phyloP scores from a whole-genome alignment of 1,140 invertebrate species.

The Drosophila biarmipes region DNA sequence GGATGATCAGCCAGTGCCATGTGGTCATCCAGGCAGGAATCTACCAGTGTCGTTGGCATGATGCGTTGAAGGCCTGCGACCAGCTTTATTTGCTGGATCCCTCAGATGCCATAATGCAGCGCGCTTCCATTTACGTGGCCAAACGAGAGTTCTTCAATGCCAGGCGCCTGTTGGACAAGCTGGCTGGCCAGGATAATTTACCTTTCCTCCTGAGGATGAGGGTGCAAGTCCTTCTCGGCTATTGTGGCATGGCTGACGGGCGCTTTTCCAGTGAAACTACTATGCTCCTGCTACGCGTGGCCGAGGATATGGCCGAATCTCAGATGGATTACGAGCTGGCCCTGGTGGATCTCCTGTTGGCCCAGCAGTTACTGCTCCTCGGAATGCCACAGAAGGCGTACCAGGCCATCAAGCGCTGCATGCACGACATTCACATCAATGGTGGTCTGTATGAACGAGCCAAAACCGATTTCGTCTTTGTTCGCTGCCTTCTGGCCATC shows the following conservation, averaged over 20 bases:
- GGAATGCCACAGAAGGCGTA: slow-evolving; percentile 90
- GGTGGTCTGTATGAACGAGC: slow-evolving; percentile 92
- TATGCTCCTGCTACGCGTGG: slow-evolving; percentile 88
- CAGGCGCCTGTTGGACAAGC: slow-evolving; percentile 86
- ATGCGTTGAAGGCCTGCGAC: slow-evolving; percentile 90
- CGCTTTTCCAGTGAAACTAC: slow-evolving; percentile 86
- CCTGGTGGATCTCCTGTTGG: slow-evolving; percentile 91
- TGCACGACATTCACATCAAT: slow-evolving; percentile 90
- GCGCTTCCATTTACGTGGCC: slow-evolving; percentile 88
- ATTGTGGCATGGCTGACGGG: slow-evolving; percentile 86
- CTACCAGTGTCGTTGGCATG: slow-evolving; percentile 90
- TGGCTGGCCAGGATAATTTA: slow-evolving; percentile 86
- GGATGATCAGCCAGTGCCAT: slow-evolving; percentile 89
- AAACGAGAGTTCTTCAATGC: slow-evolving; percentile 89
- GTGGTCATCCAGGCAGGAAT: slow-evolving; percentile 86
- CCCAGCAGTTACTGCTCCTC: slow-evolving; percentile 90
- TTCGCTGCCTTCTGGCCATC: slow-evolving; percentile 89
- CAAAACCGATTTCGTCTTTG: slow-evolving; percentile 85
- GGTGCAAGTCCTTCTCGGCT: slow-evolving; percentile 89
- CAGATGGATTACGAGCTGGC: slow-evolving; percentile 91
- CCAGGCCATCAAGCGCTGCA: slow-evolving; percentile 88
- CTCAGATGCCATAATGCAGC: slow-evolving; percentile 88
- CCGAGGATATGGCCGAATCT: slow-evolving; percentile 89
- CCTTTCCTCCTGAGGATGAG: slow-evolving; percentile 87
- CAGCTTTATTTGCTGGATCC: slow-evolving; percentile 90